Base-by-base conservation (phyloP, 2,888 invertebrate species). In the Seira sanloemensis region DNA sequence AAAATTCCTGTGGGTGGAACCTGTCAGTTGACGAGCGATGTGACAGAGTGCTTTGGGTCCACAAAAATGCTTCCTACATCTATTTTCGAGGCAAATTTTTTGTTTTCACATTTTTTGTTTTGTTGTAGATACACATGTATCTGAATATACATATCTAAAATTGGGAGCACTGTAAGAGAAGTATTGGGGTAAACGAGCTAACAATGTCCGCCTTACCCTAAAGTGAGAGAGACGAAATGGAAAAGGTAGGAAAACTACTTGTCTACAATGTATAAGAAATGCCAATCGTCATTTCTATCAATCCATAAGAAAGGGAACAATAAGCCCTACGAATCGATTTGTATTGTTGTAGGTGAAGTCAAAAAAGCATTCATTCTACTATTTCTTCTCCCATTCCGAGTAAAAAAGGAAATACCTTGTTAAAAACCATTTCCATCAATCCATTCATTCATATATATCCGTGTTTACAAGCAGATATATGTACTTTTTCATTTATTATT, bases 251-350 rank as follows among this genome's bases (percentile, higher is more conserved):
- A 37, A 37, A 37, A 7, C 37, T 37, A 37, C 12, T 4, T 37
- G 12, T 37, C 58, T 18, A 18, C 58, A 12, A 58, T 58, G 23
- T 25, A 27, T 66, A 75, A 65, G 65, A 73, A 74, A 80, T 74
- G 75, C 76, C 71, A 81, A 81, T 81, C 76, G 81, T 81, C 81
- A 81, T 76, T 37, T 71, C 81, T 68, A 68, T 79, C 73, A 79
- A 76, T 81, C 69, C 62, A 81, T 71, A 69, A 75, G n/a, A 19
- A 26, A 81, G 62, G n/a, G 71, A 81, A 81, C 65, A 2, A 76
- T 81, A 71, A 69, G 69, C 81, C 50, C 68, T 62, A 21, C 27
- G 50, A 81, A 81, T 76, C 81, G 81, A 81, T 76, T 81, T 81
- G 81, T 81, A 81, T 81, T 81, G 81, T 81, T 76, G 76, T 71